These are phyloP conservation scores for Leucopsar rothschildi DNA, from an alignment of 2,113 vertebrate genomes.

Conservation along the genomic window DNA sequence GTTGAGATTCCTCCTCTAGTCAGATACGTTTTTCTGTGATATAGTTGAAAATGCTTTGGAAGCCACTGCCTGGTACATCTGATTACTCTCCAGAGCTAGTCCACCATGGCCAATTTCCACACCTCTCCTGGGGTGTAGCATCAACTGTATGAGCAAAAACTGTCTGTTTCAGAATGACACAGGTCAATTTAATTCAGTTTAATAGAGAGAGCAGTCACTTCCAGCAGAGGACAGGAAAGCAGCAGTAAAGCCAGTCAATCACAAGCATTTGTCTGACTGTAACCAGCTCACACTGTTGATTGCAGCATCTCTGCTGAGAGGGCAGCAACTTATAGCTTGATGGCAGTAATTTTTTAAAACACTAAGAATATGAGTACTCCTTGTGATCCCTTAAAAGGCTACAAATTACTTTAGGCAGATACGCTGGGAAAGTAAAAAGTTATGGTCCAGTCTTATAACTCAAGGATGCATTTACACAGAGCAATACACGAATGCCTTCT, in stretches of 20 bases:
- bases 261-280: neutral
- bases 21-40: neutral
- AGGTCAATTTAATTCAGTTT: neutral
- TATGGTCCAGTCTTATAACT: neutral
- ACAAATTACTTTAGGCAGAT: neutral
- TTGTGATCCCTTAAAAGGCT: neutral
- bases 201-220: neutral
- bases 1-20: neutral
- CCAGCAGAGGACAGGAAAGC: neutral
- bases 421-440: neutral
- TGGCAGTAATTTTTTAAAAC: neutral
- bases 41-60: neutral
- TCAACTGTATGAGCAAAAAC: neutral
- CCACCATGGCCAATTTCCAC: neutral
- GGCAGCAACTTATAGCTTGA: neutral
- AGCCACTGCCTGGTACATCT: neutral
- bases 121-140: neutral
- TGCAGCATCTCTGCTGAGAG: neutral
- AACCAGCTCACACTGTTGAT: neutral
- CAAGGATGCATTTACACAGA: neutral
- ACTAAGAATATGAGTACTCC: neutral
- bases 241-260: neutral
- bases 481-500: neutral
- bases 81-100: neutral
- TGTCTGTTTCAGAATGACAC: neutral